Evolutionary conservation across 2,797 vertebrate species (phyloP), one percentile per base, ranked within the genome.

Genomic region (Basileuterus tristriatus): DNA sequence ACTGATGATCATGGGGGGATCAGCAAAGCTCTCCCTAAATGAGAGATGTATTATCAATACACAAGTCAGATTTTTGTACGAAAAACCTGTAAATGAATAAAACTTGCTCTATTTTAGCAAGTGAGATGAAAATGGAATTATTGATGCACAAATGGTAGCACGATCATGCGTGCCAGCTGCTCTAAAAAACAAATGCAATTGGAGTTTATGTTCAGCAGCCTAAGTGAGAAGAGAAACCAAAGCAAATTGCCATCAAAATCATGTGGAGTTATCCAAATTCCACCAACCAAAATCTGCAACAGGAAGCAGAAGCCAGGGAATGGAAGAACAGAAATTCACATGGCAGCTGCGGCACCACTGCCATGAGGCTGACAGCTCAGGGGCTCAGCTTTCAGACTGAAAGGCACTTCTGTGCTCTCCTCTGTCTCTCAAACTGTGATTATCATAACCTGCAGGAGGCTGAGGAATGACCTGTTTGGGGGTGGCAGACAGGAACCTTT

Each of bases 41-140:
- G 9, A 52, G 67, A 60, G 39, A 79, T 78, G 90, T 41, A 68
- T 41, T 75, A 83, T 90, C 93, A 58, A 77, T 26, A 72, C 52
- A 90, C n/a, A 63, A 96, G 76, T 90, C 44, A 56, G 58, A 72
- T 36, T 68, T 94, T 60, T 56, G 21, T 39, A 67, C 3, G 3
- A 30, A 89, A 90, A 93, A 12, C 7, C 23, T 78, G 77, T 30
- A 62, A 52, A 88, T 60, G 44, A 93, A 60, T 79, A 81, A 83
- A 92, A 70, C 44, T 82, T 82, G 53, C 67, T 84, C 19, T 46
- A 83, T 39, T 55, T 65, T 59, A 90, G 80, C n/a, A 50, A 97
- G 78, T 23, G 21, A 89, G 88, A 87, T 89, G 86, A 89, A 97
- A 96, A 96, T 34, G 67, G 89, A 96, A 96, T 92, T 77, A 89